Evolutionary conservation across 2,888 invertebrate species (phyloP), one percentile per base, ranked within the genome.

Genomic region (Hirtodrosophila confusa): DNA sequence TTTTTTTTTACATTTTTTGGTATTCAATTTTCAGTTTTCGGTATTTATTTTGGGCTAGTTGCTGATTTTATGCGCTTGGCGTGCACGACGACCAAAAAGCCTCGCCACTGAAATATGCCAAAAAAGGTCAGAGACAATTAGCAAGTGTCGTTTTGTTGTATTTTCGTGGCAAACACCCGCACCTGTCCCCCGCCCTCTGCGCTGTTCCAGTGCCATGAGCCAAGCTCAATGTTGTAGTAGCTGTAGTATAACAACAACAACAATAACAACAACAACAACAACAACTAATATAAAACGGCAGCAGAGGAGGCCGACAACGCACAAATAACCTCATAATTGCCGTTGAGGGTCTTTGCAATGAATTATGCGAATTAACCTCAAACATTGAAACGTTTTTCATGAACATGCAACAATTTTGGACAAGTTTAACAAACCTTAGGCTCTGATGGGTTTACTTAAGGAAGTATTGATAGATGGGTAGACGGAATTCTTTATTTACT

Each of bases 351-450:
- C 83, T 85, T 83, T 83, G 83, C 83, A 87, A 83, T 87, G 83
- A 83, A 87, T 83, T 87, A 86, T 85, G 83, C 86, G 88, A 87
- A 82, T 82, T 83, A 83, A 85, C 83, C 83, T 83, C 76, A 86
- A 87, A 87, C 65, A 74, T 57, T 77, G 66, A 79, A 68, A 65
- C 60, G 62, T 43, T 80, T 70, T 77, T 77, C 70, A 74, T 67
- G 69, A 83, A 70, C 80, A 70, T 65, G 66, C 72, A 69, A 79
- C 76, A 61, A 72, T 60, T 58, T 69, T 62, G 12, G 57, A 49
- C 61, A 79, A 86, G 80, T 79, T 86, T 70, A 71, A 66, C 57
- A 55, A 75, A 64, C 70, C 60, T 47, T 31, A 24, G 24, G 27
- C 29, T 55, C 35, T 43, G 35, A 66, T 9, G 39, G 24, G 8